These are phyloP conservation scores for Lepus europaeus DNA, from an alignment of 2,113 vertebrate species.

Conservation along the genomic window DNA sequence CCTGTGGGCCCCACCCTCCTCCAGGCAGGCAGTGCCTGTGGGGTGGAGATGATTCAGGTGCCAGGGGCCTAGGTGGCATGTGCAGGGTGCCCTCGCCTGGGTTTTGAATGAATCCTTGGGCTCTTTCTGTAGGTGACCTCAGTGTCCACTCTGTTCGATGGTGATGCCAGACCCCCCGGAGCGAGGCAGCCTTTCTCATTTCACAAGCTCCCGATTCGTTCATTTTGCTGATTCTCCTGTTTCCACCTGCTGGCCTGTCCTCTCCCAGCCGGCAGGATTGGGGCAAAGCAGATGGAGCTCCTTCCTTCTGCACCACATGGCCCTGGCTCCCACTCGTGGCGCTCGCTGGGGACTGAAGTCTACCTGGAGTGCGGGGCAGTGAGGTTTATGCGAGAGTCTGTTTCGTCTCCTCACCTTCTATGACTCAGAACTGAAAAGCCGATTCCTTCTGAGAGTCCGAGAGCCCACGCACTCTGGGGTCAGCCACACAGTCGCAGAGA, in stretches of 20 bases:
- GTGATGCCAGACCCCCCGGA: no score
- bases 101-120: neutral
- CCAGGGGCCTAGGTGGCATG: no score
- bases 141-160: no score
- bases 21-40: no score
- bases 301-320: neutral
- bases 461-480: neutral
- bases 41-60: neutral
- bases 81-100: rapidly evolving
- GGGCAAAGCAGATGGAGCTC: rapidly evolving
- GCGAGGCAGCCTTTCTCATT: neutral
- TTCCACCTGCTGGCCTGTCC: rapidly evolving
- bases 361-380: neutral
- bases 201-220: neutral
- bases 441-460: constrained; percentile 29
- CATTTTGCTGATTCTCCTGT: neutral
- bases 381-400: neutral
- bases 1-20: no score
- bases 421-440: constrained; percentile 8
- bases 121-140: neutral
- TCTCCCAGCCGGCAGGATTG: rapidly evolving
- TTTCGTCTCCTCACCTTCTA: neutral
- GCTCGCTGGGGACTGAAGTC: neutral
- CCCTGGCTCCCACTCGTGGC: neutral
- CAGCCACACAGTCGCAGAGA: neutral